Evolutionary conservation across 2,113 vertebrate genomes (phyloP).

Genomic region (Smithornis capensis): DNA sequence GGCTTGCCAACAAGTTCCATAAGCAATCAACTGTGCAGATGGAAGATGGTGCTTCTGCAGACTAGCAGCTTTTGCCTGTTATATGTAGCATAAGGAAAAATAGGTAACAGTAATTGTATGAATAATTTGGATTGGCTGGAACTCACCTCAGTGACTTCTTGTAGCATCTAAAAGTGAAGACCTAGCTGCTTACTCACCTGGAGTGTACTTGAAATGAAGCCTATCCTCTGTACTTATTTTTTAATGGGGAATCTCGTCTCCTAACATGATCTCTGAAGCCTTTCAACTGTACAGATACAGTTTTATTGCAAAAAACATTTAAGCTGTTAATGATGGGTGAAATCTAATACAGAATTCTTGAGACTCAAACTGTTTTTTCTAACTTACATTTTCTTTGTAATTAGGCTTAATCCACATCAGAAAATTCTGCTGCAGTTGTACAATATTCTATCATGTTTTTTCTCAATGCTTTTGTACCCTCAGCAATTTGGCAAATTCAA

Average conservation of each 20-base stretch:
- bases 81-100: neutral
- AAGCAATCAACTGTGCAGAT: neutral
- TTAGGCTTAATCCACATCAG: neutral
- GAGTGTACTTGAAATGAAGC: neutral
- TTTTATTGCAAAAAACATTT: neutral
- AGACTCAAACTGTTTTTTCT: neutral
- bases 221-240: neutral
- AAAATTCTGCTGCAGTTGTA: neutral
- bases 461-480: neutral
- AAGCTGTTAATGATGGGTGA: neutral
- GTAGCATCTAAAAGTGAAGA: neutral
- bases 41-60: neutral
- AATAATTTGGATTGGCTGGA: neutral
- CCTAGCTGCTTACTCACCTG: neutral
- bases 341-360: neutral
- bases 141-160: neutral
- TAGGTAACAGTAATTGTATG: neutral
- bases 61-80: neutral
- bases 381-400: neutral
- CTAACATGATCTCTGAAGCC: neutral
- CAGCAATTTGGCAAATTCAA: neutral
- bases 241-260: neutral
- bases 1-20: neutral
- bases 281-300: neutral
- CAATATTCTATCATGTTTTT: neutral